Percentiles rank a stretch among this genome's conserved stretches.
These are phyloP conservation scores for Aspidoscelis tigris DNA, from an alignment of 2,113 vertebrate genomes.

Conservation along the genomic window DNA sequence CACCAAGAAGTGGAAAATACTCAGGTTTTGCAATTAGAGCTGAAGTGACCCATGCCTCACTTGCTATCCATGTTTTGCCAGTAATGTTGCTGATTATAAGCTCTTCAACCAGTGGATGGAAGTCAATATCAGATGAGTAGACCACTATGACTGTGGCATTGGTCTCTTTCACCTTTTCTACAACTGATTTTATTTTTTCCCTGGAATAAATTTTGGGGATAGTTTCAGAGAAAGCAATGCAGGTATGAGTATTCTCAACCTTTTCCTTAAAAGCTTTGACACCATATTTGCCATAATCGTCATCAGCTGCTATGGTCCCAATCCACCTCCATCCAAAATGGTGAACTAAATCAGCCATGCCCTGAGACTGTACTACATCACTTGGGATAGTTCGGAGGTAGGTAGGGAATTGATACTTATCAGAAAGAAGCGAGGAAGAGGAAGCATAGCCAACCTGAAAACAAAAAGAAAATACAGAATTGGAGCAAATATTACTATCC, in stretches of 20 bases:
- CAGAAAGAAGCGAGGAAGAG: constrained; percentile 80
- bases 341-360: constrained; percentile 79
- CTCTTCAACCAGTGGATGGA: constrained; percentile 79
- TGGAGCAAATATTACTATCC: not conserved
- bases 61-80: constrained; percentile 84
- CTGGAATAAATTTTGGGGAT: constrained; percentile 81
- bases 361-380: constrained; percentile 77
- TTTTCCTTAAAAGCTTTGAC: constrained; percentile 85
- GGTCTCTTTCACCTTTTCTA: constrained; percentile 70
- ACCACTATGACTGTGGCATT: constrained; percentile 86
- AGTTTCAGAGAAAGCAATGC: constrained; percentile 84
- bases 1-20: constrained; percentile 77
- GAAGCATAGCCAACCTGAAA: constrained; percentile 84
- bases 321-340: constrained; percentile 89
- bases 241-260: constrained; percentile 81
- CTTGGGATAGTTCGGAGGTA: constrained; percentile 81
- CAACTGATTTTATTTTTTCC: constrained; percentile 74
- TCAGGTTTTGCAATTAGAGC: constrained; percentile 79
- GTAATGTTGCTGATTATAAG: constrained; percentile 79
- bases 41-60: constrained; percentile 86
- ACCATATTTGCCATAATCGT: constrained; percentile 88
- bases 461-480: not conserved
- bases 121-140: constrained; percentile 85
- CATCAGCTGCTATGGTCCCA: constrained; percentile 81
- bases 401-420: constrained; percentile 86